Percentiles rank a stretch among this genome's conserved stretches.
phyloP scores from a whole-genome alignment of 2,888 invertebrate species.

The Cataglyphis cursor region DNA sequence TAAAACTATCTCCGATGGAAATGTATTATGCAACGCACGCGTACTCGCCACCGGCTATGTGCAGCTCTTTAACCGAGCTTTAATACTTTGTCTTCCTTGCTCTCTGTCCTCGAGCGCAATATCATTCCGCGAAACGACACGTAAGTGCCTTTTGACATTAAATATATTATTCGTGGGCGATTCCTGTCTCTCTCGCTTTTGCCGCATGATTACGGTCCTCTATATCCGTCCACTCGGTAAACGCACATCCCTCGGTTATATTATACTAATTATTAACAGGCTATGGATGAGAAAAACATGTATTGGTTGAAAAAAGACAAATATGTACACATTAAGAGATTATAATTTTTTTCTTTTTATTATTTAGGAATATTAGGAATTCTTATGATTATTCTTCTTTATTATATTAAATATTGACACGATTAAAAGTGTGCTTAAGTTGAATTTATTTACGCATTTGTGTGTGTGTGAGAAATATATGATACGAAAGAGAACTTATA shows the following conservation, averaged over 20 bases:
- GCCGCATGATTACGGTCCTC: slow-evolving; percentile 14
- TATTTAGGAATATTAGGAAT: background rate
- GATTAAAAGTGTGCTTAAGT: background rate
- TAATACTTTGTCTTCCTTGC: slow-evolving; percentile 25
- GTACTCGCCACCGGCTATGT: slow-evolving; percentile 26
- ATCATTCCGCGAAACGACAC: slow-evolving; percentile 32
- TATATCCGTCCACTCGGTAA: slow-evolving; percentile 26
- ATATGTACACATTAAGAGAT: background rate
- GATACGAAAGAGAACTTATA: background rate
- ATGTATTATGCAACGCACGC: slow-evolving; percentile 56
- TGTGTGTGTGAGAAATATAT: background rate
- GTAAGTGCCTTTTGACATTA: slow-evolving; percentile 48
- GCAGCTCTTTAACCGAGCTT: slow-evolving; percentile 21
- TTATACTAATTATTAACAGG: slow-evolving; percentile 10
- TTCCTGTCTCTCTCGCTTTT: slow-evolving; percentile 4
- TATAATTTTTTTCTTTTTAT: background rate
- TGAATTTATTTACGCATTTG: background rate
- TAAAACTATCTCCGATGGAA: slow-evolving; percentile 72
- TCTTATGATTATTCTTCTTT: background rate
- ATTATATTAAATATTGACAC: background rate
- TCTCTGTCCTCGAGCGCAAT: slow-evolving; percentile 19
- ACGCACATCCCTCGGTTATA: background rate
- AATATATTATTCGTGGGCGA: slow-evolving; percentile 46
- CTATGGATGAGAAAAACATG: background rate
- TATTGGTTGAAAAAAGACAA: slow-evolving; percentile 15